These are phyloP conservation scores for Lutjanus argentimaculatus DNA, from an alignment of 2,797 vertebrate genomes.

Conservation along the genomic window DNA sequence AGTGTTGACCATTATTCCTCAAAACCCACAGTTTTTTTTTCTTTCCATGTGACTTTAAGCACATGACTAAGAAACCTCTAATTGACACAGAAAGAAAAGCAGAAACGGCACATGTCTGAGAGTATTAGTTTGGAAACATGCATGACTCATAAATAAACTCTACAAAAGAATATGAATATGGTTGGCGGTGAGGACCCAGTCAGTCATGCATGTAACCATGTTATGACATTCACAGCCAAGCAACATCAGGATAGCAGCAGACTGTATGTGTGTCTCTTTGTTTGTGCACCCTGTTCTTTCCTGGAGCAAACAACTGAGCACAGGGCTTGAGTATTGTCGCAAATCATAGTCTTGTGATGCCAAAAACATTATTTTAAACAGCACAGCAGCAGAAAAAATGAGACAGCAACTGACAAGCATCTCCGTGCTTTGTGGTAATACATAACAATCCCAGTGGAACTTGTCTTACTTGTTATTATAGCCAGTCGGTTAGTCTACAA, in stretches of 20 bases:
- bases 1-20: neutral
- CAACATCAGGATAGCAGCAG: slow-evolving; percentile 60
- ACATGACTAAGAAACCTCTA: slow-evolving; percentile 33
- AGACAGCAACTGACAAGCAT: neutral
- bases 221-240: slow-evolving; percentile 41
- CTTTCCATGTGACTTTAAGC: slow-evolving; percentile 36
- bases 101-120: neutral
- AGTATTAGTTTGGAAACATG: neutral
- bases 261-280: neutral
- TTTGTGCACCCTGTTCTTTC: slow-evolving; percentile 29
- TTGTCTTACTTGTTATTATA: neutral
- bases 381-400: neutral
- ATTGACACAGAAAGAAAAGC: slow-evolving; percentile 5
- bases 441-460: slow-evolving; percentile 12
- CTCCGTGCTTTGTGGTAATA: slow-evolving; percentile 23
- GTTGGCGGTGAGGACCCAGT: neutral
- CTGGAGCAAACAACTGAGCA: slow-evolving; percentile 42
- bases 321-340: slow-evolving; percentile 2
- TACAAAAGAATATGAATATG: neutral
- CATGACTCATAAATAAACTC: slow-evolving; percentile 5
- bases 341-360: slow-evolving; percentile 26
- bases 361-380: neutral
- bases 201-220: slow-evolving; percentile 24
- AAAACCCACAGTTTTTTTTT: slow-evolving; percentile 24
- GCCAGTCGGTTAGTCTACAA: neutral